A percentile compares a stretch with the other conserved stretches of the same genome.
Evolutionary conservation across 2,888 invertebrate genomes (phyloP).

Genomic region (Linnaemya tessellans): DNA sequence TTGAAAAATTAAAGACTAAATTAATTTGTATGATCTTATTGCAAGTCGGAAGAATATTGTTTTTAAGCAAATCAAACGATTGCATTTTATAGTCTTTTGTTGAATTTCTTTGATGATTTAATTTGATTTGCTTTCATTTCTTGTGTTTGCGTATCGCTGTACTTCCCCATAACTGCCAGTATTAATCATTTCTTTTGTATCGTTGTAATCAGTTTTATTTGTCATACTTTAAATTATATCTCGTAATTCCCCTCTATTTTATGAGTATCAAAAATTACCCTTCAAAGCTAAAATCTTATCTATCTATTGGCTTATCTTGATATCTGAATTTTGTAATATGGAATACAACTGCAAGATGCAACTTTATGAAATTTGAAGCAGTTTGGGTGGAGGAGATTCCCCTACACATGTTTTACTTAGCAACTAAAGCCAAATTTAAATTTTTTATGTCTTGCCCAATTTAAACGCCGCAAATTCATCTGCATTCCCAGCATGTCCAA

Average conservation of each 20-base stretch:
- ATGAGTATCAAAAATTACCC: not conserved
- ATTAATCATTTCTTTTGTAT: slow-evolving; percentile 29
- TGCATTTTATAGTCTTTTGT: slow-evolving; percentile 36
- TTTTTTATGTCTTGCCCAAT: not conserved
- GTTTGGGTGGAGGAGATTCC: no score
- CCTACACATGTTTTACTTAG: no score
- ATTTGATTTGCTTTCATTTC: not conserved
- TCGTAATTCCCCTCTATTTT: slow-evolving; percentile 27
- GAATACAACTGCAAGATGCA: no score
- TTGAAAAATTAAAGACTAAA: not conserved
- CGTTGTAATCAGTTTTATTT: not conserved
- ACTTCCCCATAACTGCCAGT: slow-evolving; percentile 15
- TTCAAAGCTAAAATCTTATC: not conserved
- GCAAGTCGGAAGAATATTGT: slow-evolving; percentile 10
- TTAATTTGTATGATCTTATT: not conserved
- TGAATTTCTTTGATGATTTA: not conserved
- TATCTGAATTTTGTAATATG: no score
- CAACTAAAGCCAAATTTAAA: not conserved
- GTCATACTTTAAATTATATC: not conserved
- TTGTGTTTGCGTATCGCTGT: not conserved
- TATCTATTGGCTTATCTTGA: not conserved
- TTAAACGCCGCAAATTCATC: not conserved
- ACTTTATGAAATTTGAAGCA: no score
- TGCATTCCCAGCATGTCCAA: not conserved
- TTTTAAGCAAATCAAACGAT: not conserved